phyloP scores from a whole-genome alignment of 2,888 invertebrate genomes.

The Desoria tigrina region DNA sequence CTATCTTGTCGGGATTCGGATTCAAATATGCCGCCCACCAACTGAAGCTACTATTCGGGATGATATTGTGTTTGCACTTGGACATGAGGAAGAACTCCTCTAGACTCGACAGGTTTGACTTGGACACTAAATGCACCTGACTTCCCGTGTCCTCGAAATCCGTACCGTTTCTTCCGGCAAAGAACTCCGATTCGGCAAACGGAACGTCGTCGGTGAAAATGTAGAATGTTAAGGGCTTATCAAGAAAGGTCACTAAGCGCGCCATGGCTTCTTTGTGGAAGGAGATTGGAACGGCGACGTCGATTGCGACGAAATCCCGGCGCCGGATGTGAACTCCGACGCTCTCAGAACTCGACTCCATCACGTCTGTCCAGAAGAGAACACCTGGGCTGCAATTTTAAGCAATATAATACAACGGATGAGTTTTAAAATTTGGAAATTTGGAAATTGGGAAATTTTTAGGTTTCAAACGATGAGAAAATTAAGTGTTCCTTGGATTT shows the following conservation, averaged over 20 bases:
- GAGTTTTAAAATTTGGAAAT: too few species aligned
- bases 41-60: not conserved
- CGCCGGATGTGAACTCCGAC: not conserved
- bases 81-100: not conserved
- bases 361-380: not conserved
- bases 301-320: not conserved
- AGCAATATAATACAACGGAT: too few species aligned
- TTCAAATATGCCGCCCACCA: slow-evolving; percentile 4
- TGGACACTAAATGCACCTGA: not conserved
- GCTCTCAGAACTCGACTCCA: not conserved
- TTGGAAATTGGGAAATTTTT: too few species aligned
- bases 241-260: not conserved
- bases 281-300: not conserved
- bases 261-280: not conserved
- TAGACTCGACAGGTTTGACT: not conserved
- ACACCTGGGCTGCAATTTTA: too few species aligned
- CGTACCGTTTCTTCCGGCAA: not conserved
- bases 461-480: too few species aligned
- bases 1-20: not conserved
- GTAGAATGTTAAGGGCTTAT: not conserved
- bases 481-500: too few species aligned
- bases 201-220: not conserved
- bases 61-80: not conserved
- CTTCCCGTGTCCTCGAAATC: not conserved
- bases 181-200: too few species aligned